These are phyloP conservation scores for Platerodrilus igneus DNA, from an alignment of 2,888 invertebrate species.

Conservation along the genomic window DNA sequence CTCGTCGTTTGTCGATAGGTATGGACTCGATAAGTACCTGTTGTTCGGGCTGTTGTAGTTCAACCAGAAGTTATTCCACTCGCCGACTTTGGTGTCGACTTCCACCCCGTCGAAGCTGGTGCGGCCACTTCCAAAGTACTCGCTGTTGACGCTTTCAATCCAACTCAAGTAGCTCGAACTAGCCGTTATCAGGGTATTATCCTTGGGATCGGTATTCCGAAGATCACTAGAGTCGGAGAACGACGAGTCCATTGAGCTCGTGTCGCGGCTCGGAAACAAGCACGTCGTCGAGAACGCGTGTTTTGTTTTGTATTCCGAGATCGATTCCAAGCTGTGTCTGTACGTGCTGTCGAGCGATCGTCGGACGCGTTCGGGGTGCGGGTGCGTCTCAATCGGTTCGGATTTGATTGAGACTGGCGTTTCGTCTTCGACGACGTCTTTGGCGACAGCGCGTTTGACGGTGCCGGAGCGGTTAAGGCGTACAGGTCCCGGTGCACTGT, in stretches of 20 bases:
- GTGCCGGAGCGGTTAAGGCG: conserved; percentile 41
- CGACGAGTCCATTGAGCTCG: conserved; percentile 39
- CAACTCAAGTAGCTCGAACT: conserved; percentile 45
- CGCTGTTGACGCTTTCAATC: conserved; percentile 46
- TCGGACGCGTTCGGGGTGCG: conserved; percentile 27
- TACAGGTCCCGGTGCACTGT: conserved; percentile 37
- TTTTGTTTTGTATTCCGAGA: conserved; percentile 45
- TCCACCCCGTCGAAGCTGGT: conserved; percentile 26
- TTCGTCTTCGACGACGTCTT: conserved; percentile 10
- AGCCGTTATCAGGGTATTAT: conserved; percentile 39
- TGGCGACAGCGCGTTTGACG: conserved; percentile 35
- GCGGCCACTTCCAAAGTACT: conserved; percentile 37
- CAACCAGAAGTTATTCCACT: conserved; percentile 50
- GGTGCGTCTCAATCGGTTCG: conserved; percentile 21
- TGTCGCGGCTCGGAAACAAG: conserved; percentile 32
- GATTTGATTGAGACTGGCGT: conserved; percentile 8
- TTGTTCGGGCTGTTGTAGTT: conserved; percentile 45
- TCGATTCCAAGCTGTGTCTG: conserved; percentile 45
- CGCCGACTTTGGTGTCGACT: conserved; percentile 43
- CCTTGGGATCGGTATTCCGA: conserved; percentile 32
- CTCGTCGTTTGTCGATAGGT: conserved; percentile 35
- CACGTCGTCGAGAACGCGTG: conserved; percentile 38
- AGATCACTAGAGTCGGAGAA: conserved; percentile 42
- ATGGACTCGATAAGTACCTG: conserved; percentile 40
- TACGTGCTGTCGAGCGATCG: conserved; percentile 36